These are phyloP conservation scores for Scolopax bukidnonensis DNA, from an alignment of 2,797 vertebrate species.

Conservation along the genomic window DNA sequence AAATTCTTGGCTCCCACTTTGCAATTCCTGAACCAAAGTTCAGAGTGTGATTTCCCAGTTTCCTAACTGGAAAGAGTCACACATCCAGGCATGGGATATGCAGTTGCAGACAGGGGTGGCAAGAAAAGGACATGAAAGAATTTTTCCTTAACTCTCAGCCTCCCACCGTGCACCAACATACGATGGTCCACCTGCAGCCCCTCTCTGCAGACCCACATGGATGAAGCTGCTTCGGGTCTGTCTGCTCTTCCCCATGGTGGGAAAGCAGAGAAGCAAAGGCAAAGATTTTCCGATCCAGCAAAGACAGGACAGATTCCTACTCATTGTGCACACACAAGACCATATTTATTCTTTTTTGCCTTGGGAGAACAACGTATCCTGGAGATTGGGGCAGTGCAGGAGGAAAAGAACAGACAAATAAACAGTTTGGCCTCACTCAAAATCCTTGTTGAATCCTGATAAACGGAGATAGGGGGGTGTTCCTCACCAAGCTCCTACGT, in stretches of 20 bases:
- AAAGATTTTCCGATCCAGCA: neutral
- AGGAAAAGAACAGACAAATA: neutral
- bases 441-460: neutral
- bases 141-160: neutral
- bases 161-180: accelerated
- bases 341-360: neutral
- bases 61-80: neutral
- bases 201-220: accelerated
- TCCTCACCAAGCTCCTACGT: accelerated
- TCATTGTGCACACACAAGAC: neutral
- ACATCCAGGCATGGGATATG: neutral
- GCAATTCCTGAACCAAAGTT: neutral
- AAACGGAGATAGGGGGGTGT: neutral
- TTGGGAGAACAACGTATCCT: neutral
- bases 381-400: neutral
- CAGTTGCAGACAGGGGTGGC: neutral
- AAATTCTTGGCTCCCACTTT: neutral
- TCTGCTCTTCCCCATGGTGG: accelerated
- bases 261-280: neutral
- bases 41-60: neutral
- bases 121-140: neutral
- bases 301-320: neutral
- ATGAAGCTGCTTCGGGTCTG: neutral
- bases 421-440: neutral
- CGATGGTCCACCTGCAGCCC: neutral